Evolutionary conservation across 2,888 invertebrate species (phyloP), one percentile per base, ranked within the genome.

Genomic region (Charanyca ferruginea): DNA sequence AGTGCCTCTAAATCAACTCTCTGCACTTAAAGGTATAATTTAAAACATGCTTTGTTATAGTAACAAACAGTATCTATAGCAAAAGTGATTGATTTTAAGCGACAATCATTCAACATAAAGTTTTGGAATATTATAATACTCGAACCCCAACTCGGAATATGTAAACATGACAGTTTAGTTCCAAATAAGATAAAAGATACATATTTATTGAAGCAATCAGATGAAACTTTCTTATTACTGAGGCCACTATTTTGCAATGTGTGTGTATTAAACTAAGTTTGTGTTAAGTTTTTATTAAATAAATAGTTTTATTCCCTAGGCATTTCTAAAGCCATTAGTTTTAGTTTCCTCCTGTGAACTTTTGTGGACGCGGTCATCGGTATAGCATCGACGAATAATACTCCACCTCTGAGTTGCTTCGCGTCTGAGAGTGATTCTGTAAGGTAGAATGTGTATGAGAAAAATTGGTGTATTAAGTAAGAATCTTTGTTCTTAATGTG

Each of bases 321-420:
- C 60, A 85, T 63, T 38, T 69, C 65, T 11, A 81, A 22, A 0
- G 77, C 85, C 61, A 89, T 78, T 58, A 86, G 69, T 52, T 85
- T 87, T 1, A 92, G 72, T 52, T 85, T 85, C 2, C 68, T 49
- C 35, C 90, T 83, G 69, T 90, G 82, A 0, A 90, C 66, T 69
- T 93, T 93, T 0, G 89, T 88, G 0, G 90, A 83, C 0, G 89
- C 85, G 0, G 90, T 91, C 81, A 87, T 65, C 0, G 93, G 93
- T 58, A 93, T 71, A 35, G 81, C 83, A 11, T 86, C 79, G 35
- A 91, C 41, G 67, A 92, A 92, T 52, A 91, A 73, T 4, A 93
- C 91, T 0, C 93, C 93, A 0, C 93, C 93, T 63, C 90, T 64
- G 5, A 93, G 80, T 32, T 91, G 92, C 63, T 93, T 93, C 0